These are phyloP conservation scores for Sipha maydis DNA, from an alignment of 2,888 invertebrate species.

Conservation along the genomic window DNA sequence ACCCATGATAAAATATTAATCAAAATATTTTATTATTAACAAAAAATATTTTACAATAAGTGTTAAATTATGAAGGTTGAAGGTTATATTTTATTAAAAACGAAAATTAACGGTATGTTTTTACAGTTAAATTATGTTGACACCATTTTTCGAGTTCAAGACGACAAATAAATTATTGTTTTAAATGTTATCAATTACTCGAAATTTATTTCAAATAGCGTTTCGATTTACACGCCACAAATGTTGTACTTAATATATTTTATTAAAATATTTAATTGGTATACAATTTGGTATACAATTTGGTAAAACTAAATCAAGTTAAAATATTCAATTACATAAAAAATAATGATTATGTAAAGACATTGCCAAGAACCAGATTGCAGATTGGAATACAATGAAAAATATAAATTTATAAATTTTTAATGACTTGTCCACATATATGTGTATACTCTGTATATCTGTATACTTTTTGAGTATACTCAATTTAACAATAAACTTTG, in stretches of 20 bases:
- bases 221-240: neutral
- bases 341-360: neutral
- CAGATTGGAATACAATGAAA: neutral
- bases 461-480: too few species aligned
- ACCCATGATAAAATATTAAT: neutral
- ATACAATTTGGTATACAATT: neutral
- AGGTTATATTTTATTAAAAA: neutral
- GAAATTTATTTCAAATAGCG: conserved; percentile 3
- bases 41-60: neutral
- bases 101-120: conserved; percentile 13
- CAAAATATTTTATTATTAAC: neutral
- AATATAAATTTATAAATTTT: neutral
- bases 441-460: too few species aligned
- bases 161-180: conserved; percentile 9
- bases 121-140: conserved; percentile 26
- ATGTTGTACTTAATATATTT: neutral
- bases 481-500: too few species aligned
- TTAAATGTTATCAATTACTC: neutral
- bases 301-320: neutral
- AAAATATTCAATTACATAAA: neutral
- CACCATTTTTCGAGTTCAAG: conserved; percentile 10
- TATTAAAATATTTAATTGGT: neutral
- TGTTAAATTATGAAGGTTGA: neutral
- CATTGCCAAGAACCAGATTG: neutral
- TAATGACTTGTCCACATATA: neutral